Conservation (phyloP, 2,888 invertebrate species). For the Anthophora plumipes region DNA sequence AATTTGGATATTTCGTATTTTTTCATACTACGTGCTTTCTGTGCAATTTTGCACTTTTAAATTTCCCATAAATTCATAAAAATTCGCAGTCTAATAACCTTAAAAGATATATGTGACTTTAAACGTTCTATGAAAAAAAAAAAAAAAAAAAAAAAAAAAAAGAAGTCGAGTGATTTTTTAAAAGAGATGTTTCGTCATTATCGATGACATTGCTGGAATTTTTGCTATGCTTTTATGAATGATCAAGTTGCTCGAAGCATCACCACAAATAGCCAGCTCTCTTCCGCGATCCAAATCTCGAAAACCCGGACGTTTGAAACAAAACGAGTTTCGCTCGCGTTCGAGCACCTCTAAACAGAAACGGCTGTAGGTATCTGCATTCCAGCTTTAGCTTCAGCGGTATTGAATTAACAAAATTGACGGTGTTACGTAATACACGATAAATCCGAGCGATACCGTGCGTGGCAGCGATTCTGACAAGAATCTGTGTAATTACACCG, state of each 20-base stretch:
- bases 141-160: too few species aligned
- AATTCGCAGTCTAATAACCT: too few species aligned
- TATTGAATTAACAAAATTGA: slow-evolving; percentile 51
- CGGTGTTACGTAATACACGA: slow-evolving; percentile 37
- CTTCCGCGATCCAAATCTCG: neutral
- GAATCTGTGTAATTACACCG: slow-evolving; percentile 21
- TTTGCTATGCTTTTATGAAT: too few species aligned
- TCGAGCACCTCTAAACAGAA: neutral
- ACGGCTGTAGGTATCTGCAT: slow-evolving; percentile 12
- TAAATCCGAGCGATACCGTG: slow-evolving; percentile 38
- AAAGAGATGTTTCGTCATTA: too few species aligned
- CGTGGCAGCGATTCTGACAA: slow-evolving; percentile 19
- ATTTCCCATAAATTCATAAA: too few species aligned
- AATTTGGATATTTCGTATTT: too few species aligned
- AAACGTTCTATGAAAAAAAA: too few species aligned
- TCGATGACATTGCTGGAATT: too few species aligned
- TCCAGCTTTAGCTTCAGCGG: slow-evolving; percentile 11
- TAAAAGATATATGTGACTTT: too few species aligned
- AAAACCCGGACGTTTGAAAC: neutral
- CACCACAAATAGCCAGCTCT: neutral
- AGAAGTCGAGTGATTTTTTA: too few species aligned
- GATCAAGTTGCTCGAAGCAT: neutral
- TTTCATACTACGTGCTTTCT: too few species aligned
- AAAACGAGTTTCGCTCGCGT: neutral
- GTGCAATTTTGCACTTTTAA: too few species aligned